Base-by-base conservation (phyloP, 92 coral and sea anemone species). In the Muricea muricata region DNA sequence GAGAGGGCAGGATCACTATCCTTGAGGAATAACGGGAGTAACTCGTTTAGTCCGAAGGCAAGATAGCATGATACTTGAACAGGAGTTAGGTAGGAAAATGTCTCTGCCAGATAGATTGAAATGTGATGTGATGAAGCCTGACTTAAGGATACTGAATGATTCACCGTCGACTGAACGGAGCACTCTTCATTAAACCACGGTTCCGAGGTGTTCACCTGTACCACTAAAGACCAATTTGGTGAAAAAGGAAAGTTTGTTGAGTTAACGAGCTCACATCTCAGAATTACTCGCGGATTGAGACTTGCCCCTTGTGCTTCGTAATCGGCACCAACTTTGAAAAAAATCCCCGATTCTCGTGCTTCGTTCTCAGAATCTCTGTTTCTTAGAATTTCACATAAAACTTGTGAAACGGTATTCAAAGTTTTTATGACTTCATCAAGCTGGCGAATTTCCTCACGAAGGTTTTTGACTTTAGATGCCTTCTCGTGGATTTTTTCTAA, bases 181-280 rank as follows among this genome's bases (percentile, higher is more conserved):
- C 71, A 55, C n/a, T 58, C 65, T 41, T 78, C 55, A 45, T 78
- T 78, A 58, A 33, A 78, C 83, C 83, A 78, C 17, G 83, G 69
- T 26, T 78, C 52, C 0, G 31, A 50, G 13, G 83, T 78, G 28
- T 25, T 14, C 21, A 78, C 71, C 40, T 78, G 83, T 25, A 78
- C 55, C 10, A 78, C 70, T 46, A 78, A 29, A 3, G 83, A 78
- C 83, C 83, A 78, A 57, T 63, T 63, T 18, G 47, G 31, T 35
- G 83, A 56, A 11, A 78, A 33, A 4, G 83, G 12, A 24, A 56
- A 57, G 28, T 78, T 78, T 57, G 83, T 78, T 3, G 52, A 35
- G 45, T 56, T 78, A 9, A 0, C 45, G 29, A 78, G 21, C 14
- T 55, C 32, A 28, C 83, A 78, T 15, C 34, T 56, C 18, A 78